Conservation (phyloP, 2,797 vertebrate species). For the Xiphorhynchus erythropygius region DNA sequence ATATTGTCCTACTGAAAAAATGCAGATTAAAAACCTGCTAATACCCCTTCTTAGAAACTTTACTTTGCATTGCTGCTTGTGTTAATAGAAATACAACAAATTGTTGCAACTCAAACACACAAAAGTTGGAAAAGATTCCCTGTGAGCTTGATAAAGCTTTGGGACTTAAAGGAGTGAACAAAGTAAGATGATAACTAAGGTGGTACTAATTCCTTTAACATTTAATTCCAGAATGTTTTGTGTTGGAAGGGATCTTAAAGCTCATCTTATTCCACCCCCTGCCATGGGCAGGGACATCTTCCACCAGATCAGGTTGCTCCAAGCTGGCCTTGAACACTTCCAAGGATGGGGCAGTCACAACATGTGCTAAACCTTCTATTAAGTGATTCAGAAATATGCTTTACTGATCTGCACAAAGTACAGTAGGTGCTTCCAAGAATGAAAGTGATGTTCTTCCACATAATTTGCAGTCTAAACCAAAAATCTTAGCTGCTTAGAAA, state of each 20-base stretch:
- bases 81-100: background rate
- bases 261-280: rapidly evolving
- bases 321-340: background rate
- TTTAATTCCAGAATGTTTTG: background rate
- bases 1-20: background rate
- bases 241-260: background rate
- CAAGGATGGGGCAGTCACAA: background rate
- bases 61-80: background rate
- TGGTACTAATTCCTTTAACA: background rate
- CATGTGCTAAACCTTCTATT: rapidly evolving
- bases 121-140: background rate
- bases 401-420: background rate
- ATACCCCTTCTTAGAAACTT: background rate
- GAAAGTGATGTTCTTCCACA: background rate
- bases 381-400: background rate
- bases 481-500: background rate
- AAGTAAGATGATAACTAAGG: background rate
- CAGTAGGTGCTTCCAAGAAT: background rate
- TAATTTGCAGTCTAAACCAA: background rate
- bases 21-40: background rate
- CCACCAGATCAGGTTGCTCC: background rate
- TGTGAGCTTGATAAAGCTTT: background rate
- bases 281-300: background rate
- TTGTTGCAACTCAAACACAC: background rate
- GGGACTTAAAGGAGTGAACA: background rate